Conservation (phyloP, 2,113 vertebrate genomes). For the Naja naja region DNA sequence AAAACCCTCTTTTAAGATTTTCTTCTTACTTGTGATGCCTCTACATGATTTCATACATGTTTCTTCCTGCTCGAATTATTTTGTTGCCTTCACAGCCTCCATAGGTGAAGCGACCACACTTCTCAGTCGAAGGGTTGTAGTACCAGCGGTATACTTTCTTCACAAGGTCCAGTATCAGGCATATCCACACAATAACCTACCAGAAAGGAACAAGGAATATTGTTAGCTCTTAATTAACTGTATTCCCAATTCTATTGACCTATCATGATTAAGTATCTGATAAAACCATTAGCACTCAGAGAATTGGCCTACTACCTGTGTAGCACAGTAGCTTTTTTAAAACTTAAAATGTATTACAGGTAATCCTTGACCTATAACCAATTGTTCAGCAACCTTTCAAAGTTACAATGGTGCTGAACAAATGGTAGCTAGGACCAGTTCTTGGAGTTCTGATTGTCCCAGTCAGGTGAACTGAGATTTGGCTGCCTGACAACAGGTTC, state of each 20-base stretch:
- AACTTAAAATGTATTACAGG: neutral
- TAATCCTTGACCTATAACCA: neutral
- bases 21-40: slow-evolving; percentile 82
- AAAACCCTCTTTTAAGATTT: neutral
- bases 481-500: neutral
- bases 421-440: neutral
- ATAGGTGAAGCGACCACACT: slow-evolving; percentile 85
- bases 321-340: neutral
- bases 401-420: neutral
- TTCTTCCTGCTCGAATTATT: slow-evolving; percentile 74
- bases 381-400: neutral
- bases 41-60: slow-evolving; percentile 74
- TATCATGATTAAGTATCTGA: neutral
- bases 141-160: slow-evolving; percentile 82
- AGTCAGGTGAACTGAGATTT: neutral
- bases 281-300: neutral
- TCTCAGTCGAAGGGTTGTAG: slow-evolving; percentile 74
- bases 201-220: slow-evolving; percentile 8
- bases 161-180: slow-evolving; percentile 83
- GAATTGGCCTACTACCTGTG: neutral
- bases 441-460: neutral
- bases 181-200: slow-evolving; percentile 83
- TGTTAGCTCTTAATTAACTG: neutral
- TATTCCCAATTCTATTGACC: neutral
- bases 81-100: slow-evolving; percentile 87